A percentile compares a stretch with the other conserved stretches of the same genome.
Evolutionary conservation across 2,888 invertebrate species (phyloP).

Genomic region (Smittia sp.): DNA sequence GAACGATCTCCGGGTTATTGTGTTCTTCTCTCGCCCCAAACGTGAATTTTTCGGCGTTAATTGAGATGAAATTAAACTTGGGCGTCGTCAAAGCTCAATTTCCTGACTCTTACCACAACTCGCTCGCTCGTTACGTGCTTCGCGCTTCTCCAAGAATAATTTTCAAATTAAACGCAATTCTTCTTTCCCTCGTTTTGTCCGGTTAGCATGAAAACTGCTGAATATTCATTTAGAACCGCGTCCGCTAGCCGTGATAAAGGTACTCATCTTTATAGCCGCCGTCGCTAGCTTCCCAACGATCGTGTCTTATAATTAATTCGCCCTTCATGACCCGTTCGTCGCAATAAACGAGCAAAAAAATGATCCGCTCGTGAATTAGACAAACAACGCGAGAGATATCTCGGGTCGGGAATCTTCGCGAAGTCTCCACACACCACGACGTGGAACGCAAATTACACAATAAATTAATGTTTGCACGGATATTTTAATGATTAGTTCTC

Average conservation of each 20-base stretch:
- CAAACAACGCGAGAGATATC: constrained; percentile 1
- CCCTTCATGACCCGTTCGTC: constrained; percentile 31
- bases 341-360: background rate
- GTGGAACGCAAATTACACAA: constrained; percentile 16
- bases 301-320: constrained; percentile 32
- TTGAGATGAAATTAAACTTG: background rate
- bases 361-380: constrained; percentile 17
- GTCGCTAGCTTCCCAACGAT: constrained; percentile 12
- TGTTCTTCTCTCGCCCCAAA: background rate
- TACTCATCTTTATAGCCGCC: background rate
- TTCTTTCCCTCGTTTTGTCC: too few species aligned
- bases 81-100: background rate
- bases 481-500: constrained; percentile 27
- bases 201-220: too few species aligned
- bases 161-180: too few species aligned
- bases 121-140: background rate
- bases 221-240: background rate
- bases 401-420: constrained; percentile 10
- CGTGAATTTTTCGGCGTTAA: background rate
- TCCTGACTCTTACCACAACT: background rate
- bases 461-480: constrained; percentile 36
- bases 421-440: background rate
- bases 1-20: too few species aligned
- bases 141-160: background rate
- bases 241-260: background rate